Evolutionary conservation across 2,113 vertebrate genomes (phyloP).

Genomic region (Centropus unirufus): DNA sequence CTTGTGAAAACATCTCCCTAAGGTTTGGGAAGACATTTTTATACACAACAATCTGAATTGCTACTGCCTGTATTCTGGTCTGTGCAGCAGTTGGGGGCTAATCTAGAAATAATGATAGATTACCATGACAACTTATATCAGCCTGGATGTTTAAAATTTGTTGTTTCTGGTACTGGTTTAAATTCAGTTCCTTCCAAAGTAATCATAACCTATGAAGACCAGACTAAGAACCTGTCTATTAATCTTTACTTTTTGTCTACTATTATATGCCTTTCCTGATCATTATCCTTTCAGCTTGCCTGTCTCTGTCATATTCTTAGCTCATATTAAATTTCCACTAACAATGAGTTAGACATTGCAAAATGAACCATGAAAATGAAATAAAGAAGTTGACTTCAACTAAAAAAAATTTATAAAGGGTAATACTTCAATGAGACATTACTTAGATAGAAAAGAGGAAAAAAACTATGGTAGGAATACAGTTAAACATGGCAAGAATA

Average conservation of each 20-base stretch:
- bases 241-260: background rate
- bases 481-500: background rate
- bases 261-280: background rate
- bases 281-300: background rate
- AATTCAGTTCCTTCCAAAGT: background rate
- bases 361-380: background rate
- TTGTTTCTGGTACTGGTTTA: background rate
- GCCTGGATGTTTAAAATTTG: background rate
- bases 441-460: background rate
- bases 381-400: background rate
- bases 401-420: background rate
- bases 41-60: background rate
- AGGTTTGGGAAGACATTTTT: background rate
- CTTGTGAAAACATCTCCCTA: background rate
- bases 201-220: background rate
- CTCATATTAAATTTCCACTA: background rate
- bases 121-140: background rate
- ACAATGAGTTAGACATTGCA: background rate
- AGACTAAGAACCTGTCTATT: background rate
- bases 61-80: background rate
- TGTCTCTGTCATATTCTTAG: background rate
- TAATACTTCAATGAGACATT: background rate
- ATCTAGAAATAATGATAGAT: background rate
- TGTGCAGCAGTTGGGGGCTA: accelerated
- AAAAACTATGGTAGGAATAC: background rate